These are phyloP conservation scores for Archips crataeganus DNA, from an alignment of 2,888 invertebrate species.

Conservation along the genomic window DNA sequence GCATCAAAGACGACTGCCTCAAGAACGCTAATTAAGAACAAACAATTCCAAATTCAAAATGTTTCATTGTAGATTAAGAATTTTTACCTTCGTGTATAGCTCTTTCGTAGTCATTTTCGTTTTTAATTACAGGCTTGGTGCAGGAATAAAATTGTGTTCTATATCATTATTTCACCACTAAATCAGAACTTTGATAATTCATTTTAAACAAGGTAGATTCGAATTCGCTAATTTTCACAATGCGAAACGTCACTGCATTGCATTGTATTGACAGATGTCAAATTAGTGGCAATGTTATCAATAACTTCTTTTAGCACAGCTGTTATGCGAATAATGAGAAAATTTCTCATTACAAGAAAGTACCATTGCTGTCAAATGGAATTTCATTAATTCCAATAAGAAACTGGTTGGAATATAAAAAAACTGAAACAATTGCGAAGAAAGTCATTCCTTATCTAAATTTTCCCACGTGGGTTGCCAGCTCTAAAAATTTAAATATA, in stretches of 20 bases:
- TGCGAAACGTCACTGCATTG: slow-evolving; percentile 78
- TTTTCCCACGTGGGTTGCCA: slow-evolving; percentile 77
- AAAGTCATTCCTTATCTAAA: slow-evolving; percentile 67
- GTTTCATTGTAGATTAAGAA: slow-evolving; percentile 47
- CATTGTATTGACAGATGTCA: slow-evolving; percentile 70
- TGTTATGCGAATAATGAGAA: slow-evolving; percentile 34
- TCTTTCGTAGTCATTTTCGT: slow-evolving; percentile 83
- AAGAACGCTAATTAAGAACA: slow-evolving; percentile 46
- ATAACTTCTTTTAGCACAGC: slow-evolving; percentile 38
- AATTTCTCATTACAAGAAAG: slow-evolving; percentile 47
- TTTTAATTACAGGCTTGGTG: slow-evolving; percentile 46
- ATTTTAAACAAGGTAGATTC: slow-evolving; percentile 80
- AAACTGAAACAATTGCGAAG: slow-evolving; percentile 69
- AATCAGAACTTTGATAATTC: slow-evolving; percentile 66
- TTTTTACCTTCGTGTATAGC: slow-evolving; percentile 81
- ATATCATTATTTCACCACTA: slow-evolving; percentile 72
- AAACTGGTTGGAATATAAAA: slow-evolving; percentile 62
- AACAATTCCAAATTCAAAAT: slow-evolving; percentile 51
- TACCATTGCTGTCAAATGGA: slow-evolving; percentile 59
- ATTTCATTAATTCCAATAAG: slow-evolving; percentile 59
- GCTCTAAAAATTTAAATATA: slow-evolving; percentile 60
- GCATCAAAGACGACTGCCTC: slow-evolving; percentile 41
- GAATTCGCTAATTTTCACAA: slow-evolving; percentile 69
- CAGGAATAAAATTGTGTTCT: slow-evolving; percentile 49
- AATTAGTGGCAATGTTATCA: slow-evolving; percentile 68